A percentile compares a stretch with the other conserved stretches of the same genome.
Evolutionary conservation across 92 coral and sea anemone genomes (phyloP).

Genomic region (Nematostella vectensis): DNA sequence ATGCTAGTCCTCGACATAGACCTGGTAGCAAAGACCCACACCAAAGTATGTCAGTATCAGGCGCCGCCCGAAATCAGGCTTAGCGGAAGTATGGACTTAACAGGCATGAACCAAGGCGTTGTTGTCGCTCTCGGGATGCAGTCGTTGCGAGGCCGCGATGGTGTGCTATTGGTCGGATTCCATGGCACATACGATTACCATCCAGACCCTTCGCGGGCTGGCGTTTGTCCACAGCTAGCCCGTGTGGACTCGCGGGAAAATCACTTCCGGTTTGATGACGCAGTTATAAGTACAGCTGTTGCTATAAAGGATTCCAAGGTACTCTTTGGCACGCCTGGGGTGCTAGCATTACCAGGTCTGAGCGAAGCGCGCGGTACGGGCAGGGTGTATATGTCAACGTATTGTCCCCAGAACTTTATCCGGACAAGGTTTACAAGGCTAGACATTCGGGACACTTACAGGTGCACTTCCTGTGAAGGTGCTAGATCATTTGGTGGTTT

Average conservation of each 20-base stretch:
- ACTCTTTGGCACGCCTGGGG: constrained; percentile 78
- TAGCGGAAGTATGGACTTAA: constrained; percentile 40
- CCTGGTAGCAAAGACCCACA: constrained; percentile 15
- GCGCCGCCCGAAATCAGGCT: constrained; percentile 8
- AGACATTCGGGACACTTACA: constrained; percentile 34
- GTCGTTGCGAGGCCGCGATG: constrained; percentile 66
- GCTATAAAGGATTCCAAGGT: constrained; percentile 38
- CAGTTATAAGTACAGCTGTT: constrained; percentile 61
- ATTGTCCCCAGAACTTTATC: constrained; percentile 61
- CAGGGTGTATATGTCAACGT: constrained; percentile 66
- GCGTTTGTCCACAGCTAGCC: constrained; percentile 58
- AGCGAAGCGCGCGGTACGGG: constrained; percentile 75
- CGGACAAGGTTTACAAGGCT: constrained; percentile 45
- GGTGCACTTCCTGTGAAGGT: constrained; percentile 78
- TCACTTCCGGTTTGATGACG: constrained; percentile 69
- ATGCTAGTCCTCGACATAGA: constrained; percentile 38
- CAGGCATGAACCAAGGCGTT: constrained; percentile 37
- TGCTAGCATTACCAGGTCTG: constrained; percentile 74
- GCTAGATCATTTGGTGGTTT: constrained; percentile 79
- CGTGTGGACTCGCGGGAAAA: constrained; percentile 59
- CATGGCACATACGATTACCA: constrained; percentile 33
- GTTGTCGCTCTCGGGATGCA: constrained; percentile 76
- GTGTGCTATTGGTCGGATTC: constrained; percentile 60
- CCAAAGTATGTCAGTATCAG: constrained; percentile 20
- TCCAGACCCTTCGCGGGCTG: constrained; percentile 10